Conservation (phyloP, 2,797 vertebrate species). For the Okamejei kenojei region DNA sequence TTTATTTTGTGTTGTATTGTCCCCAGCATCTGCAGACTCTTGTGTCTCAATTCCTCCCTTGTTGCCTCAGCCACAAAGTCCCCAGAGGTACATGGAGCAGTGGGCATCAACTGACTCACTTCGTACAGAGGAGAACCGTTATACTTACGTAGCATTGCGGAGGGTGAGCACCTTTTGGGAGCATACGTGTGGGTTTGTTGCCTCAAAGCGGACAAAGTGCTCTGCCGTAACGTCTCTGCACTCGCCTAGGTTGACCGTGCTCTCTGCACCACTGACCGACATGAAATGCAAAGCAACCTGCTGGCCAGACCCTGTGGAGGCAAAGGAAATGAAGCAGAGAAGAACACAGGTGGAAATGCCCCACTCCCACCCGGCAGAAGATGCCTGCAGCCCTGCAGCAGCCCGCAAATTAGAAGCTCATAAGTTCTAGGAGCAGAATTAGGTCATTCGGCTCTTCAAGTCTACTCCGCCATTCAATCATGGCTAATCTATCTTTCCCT, state of each 20-base stretch:
- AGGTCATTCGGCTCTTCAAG: no score
- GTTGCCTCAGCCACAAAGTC: not conserved
- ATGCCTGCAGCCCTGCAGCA: no score
- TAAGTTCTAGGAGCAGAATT: no score
- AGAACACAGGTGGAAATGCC: no score
- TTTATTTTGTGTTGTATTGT: no score
- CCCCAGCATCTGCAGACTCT: no score
- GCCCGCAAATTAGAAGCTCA: no score
- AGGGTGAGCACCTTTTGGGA: constrained; percentile 65
- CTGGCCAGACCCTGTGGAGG: constrained; percentile 69
- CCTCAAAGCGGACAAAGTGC: constrained; percentile 67
- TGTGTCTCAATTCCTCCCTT: not conserved
- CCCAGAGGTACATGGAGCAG: no score
- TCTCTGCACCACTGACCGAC: constrained; percentile 62
- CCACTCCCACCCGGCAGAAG: no score
- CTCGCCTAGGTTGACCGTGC: constrained; percentile 57
- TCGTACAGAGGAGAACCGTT: no score
- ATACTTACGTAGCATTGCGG: constrained; percentile 72
- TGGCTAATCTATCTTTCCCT: no score
- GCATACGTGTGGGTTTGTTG: constrained; percentile 62
- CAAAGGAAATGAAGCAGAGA: constrained; percentile 9
- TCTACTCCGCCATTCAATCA: no score
- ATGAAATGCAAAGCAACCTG: constrained; percentile 68
- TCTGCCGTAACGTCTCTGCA: constrained; percentile 63
- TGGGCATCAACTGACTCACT: not conserved